Evolutionary conservation across 53 echinoderm and acorn worm species (phyloP).

Genomic region (Antedon mediterranea): DNA sequence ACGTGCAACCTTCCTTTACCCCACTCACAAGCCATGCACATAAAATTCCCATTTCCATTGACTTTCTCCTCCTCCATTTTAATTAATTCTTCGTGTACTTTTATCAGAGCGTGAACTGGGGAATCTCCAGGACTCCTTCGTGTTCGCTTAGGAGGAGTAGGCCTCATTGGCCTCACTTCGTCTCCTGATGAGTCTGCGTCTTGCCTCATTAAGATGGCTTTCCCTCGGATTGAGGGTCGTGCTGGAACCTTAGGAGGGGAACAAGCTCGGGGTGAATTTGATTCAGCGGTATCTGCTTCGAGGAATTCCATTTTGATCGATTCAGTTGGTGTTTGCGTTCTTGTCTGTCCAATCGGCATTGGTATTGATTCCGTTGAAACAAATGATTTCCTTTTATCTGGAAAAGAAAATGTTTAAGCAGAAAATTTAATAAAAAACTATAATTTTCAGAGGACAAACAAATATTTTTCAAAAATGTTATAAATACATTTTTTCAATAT

Average conservation of each 20-base stretch:
- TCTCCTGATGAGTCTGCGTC: slow-evolving; percentile 10
- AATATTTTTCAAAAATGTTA: not conserved
- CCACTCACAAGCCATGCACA: slow-evolving; percentile 34
- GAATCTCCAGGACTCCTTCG: slow-evolving; percentile 35
- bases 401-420: no score
- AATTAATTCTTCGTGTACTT: slow-evolving; percentile 39
- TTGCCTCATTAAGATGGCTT: not conserved
- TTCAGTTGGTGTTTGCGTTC: not conserved
- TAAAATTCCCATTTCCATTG: slow-evolving; percentile 9
- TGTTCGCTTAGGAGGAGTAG: slow-evolving; percentile 15
- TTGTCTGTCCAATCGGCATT: not conserved
- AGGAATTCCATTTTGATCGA: not conserved
- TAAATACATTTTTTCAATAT: no score
- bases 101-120: slow-evolving; percentile 29
- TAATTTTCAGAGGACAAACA: not conserved
- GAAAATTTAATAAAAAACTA: no score
- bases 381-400: not conserved
- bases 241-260: not conserved
- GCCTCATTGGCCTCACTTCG: slow-evolving; percentile 6
- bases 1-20: slow-evolving; percentile 2
- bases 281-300: not conserved
- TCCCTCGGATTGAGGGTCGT: not conserved
- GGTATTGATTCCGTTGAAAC: not conserved
- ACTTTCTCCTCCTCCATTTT: slow-evolving; percentile 23
- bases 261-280: not conserved